These are phyloP conservation scores for Sparidentex hasta DNA, from an alignment of 2,797 vertebrate species.

Conservation along the genomic window DNA sequence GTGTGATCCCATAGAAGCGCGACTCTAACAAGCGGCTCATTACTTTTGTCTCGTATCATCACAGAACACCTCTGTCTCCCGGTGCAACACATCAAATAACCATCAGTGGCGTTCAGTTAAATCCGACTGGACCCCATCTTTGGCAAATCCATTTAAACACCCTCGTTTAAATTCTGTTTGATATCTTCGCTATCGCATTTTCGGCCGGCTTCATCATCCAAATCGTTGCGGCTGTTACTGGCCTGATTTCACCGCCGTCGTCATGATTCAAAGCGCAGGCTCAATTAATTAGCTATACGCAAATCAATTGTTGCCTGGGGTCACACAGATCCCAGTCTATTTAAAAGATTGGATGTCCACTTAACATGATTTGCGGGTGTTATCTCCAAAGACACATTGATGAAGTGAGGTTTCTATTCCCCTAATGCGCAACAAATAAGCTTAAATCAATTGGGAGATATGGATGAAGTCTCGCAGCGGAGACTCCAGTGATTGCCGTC, in stretches of 20 bases:
- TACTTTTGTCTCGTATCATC: constrained; percentile 55
- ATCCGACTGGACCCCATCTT: constrained; percentile 5
- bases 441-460: constrained; percentile 50
- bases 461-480: constrained; percentile 21
- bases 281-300: constrained; percentile 74
- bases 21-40: constrained; percentile 55
- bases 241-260: constrained; percentile 24
- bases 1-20: constrained; percentile 25
- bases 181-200: constrained; percentile 4
- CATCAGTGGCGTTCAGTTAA: not conserved
- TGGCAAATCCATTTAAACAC: constrained; percentile 25
- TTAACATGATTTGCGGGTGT: constrained; percentile 69
- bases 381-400: constrained; percentile 68
- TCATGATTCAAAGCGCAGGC: constrained; percentile 51
- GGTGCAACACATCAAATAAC: constrained; percentile 19
- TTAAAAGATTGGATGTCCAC: constrained; percentile 68
- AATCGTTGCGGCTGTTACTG: not conserved
- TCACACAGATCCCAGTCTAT: constrained; percentile 66
- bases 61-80: constrained; percentile 39
- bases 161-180: constrained; percentile 30
- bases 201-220: constrained; percentile 15
- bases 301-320: constrained; percentile 72
- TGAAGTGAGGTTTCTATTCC: constrained; percentile 59
- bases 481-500: constrained; percentile 9
- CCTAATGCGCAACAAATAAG: constrained; percentile 65